These are phyloP conservation scores for Pituophis catenifer DNA, from an alignment of 2,113 vertebrate genomes.

Conservation along the genomic window DNA sequence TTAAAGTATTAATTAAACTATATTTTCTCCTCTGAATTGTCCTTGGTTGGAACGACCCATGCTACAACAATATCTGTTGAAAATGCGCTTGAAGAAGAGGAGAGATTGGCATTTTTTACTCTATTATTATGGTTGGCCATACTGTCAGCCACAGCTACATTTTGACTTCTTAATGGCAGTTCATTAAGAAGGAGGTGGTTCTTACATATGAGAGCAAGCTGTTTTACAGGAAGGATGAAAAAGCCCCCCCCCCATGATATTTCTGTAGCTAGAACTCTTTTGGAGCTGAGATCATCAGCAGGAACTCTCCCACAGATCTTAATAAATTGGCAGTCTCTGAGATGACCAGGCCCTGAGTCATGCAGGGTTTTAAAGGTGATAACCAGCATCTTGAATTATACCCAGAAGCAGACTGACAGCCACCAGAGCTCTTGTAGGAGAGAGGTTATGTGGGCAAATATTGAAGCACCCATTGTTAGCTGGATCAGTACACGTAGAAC, in stretches of 20 bases:
- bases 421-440: background rate
- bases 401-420: background rate
- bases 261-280: background rate
- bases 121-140: background rate
- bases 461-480: background rate
- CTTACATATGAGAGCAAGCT: background rate
- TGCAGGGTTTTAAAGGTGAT: background rate
- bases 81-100: conserved; percentile 47
- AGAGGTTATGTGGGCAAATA: background rate
- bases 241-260: background rate
- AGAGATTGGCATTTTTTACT: conserved; percentile 46
- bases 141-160: background rate
- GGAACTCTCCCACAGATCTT: background rate
- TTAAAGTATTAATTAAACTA: no score
- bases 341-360: background rate
- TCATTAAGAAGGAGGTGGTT: background rate
- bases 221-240: background rate
- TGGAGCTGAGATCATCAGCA: background rate
- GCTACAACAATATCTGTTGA: conserved; percentile 30
- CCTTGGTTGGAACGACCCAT: conserved; percentile 1
- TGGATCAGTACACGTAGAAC: background rate
- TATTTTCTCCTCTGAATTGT: conserved; percentile 9
- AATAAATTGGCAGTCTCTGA: background rate
- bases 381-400: background rate
- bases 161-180: background rate